Conservation (phyloP, 2,888 invertebrate genomes). For the Maniola hyperantus region DNA sequence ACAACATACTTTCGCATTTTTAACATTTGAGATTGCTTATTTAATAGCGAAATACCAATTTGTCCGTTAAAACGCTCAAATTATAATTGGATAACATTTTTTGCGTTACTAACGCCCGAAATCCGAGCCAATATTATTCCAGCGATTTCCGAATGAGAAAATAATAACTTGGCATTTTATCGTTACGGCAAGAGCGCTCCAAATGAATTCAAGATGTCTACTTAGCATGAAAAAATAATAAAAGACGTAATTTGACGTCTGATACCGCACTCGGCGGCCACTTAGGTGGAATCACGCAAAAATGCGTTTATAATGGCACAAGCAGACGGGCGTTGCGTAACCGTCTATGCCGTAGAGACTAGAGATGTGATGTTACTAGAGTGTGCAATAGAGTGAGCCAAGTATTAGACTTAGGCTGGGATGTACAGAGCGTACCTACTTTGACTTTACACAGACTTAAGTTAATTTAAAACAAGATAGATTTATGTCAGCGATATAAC, state of each 20-base stretch:
- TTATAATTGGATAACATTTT: slow-evolving; percentile 13
- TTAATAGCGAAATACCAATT: background rate
- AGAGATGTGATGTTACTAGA: background rate
- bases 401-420: too few species aligned
- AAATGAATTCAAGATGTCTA: slow-evolving; percentile 42
- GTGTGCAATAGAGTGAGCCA: too few species aligned
- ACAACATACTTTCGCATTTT: too few species aligned
- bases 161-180: slow-evolving; percentile 41
- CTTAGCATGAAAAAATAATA: slow-evolving; percentile 41
- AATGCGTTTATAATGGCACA: slow-evolving; percentile 32
- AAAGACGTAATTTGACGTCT: slow-evolving; percentile 44
- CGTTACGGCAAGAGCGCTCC: slow-evolving; percentile 28
- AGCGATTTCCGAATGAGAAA: slow-evolving; percentile 29
- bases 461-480: too few species aligned
- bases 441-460: too few species aligned
- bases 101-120: background rate
- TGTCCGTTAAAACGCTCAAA: background rate
- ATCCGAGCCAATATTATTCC: slow-evolving; percentile 17
- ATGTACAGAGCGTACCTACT: too few species aligned
- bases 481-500: too few species aligned
- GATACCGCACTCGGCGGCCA: slow-evolving; percentile 51
- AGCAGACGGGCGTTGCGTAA: slow-evolving; percentile 14
- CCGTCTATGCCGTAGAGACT: background rate
- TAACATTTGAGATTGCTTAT: too few species aligned
- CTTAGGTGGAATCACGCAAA: slow-evolving; percentile 29